A percentile compares a stretch with the other conserved stretches of the same genome.
Conservation (phyloP, 1,140 invertebrate genomes). For the Potamilus streckersoni region DNA sequence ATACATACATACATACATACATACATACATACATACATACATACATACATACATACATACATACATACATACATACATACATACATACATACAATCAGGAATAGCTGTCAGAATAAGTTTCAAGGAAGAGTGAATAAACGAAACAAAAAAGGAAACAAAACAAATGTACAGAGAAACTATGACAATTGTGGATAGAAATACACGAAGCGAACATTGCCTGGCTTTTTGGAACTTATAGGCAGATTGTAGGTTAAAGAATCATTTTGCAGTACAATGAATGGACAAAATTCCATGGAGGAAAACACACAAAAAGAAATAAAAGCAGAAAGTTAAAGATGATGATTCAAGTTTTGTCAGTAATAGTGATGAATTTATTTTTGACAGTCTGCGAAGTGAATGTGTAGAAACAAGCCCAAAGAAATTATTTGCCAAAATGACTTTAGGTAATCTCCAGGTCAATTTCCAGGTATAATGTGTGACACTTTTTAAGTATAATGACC, state of each 20-base stretch:
- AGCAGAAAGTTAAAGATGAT: not conserved
- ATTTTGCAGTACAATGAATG: constrained; percentile 4
- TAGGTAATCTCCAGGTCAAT: not conserved
- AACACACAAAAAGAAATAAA: not conserved
- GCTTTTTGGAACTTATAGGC: not conserved
- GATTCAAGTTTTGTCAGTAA: not conserved
- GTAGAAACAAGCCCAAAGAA: not conserved
- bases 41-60: no score
- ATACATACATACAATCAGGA: no score
- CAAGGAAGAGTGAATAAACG: no score
- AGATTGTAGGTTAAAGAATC: constrained; percentile 15
- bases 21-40: no score
- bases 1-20: no score
- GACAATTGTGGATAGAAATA: no score
- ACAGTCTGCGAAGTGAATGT: not conserved
- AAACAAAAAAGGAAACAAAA: no score
- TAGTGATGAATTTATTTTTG: not conserved
- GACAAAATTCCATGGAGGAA: not conserved
- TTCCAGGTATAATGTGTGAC: constrained; percentile 2
- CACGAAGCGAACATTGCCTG: no score
- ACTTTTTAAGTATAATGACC: not conserved
- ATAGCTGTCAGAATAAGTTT: no score
- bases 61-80: no score
- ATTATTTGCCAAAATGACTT: not conserved
- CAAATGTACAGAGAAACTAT: no score